A percentile compares a stretch with the other conserved stretches of the same genome.
These are phyloP conservation scores for Syngnathus typhle DNA, from an alignment of 2,113 vertebrate genomes.

Conservation along the genomic window DNA sequence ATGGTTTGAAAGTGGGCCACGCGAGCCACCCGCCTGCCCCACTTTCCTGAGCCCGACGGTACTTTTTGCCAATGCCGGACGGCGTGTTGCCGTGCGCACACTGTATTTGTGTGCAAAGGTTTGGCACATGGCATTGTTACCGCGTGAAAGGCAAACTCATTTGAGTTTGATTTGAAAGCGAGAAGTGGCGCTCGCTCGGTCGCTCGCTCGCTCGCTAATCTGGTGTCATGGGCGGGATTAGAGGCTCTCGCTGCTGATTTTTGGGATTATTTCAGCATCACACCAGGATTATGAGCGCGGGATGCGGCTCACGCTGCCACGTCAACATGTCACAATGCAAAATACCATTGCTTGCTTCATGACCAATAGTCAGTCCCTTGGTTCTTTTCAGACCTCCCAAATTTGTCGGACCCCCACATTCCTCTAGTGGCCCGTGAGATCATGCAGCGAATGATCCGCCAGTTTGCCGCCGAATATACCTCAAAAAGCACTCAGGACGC, in stretches of 20 bases:
- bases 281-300: slow-evolving; percentile 47
- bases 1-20: slow-evolving; percentile 38
- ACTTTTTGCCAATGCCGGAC: too few relatives aligned
- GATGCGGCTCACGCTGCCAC: slow-evolving; percentile 13
- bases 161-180: not conserved
- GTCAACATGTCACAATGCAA: too few relatives aligned
- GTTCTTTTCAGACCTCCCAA: slow-evolving; percentile 78
- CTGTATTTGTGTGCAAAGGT: too few relatives aligned
- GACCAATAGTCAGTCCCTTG: not conserved
- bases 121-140: too few relatives aligned
- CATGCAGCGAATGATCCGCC: slow-evolving; percentile 99
- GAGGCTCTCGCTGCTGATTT: slow-evolving; percentile 21
- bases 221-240: slow-evolving; percentile 37
- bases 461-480: slow-evolving; percentile 99
- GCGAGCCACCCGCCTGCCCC: slow-evolving; percentile 33
- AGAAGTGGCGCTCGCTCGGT: slow-evolving; percentile 4
- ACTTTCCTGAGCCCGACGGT: slow-evolving; percentile 30
- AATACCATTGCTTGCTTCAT: too few relatives aligned
- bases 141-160: not conserved
- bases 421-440: slow-evolving; percentile 99
- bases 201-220: not conserved
- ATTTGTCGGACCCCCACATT: slow-evolving; percentile 95
- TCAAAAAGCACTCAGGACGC: slow-evolving; percentile 99
- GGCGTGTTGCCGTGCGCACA: too few relatives aligned
- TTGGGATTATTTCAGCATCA: slow-evolving; percentile 47